These are phyloP conservation scores for Acronicta alni DNA, from an alignment of 2,888 invertebrate species.

Conservation along the genomic window DNA sequence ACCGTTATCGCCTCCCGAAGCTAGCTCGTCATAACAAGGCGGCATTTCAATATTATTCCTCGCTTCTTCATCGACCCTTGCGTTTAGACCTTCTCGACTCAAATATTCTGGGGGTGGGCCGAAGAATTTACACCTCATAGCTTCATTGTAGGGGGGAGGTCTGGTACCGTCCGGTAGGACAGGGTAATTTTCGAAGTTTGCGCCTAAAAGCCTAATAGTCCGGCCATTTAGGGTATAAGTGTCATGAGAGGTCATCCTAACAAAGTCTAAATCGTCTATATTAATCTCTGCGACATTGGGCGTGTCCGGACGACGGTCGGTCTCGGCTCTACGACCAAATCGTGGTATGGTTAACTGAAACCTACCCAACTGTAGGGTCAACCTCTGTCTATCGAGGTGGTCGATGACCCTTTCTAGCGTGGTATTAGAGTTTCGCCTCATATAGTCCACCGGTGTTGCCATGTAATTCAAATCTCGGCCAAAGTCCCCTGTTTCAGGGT, in stretches of 20 bases:
- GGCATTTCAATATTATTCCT: conserved; percentile 80
- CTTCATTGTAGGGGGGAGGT: conserved; percentile 83
- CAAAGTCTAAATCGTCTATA: conserved; percentile 77
- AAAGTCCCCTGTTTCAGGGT: conserved; percentile 63
- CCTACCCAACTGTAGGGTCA: conserved; percentile 79
- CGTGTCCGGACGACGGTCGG: conserved; percentile 74
- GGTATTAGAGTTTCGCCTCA: conserved; percentile 66
- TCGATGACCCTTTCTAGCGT: conserved; percentile 71
- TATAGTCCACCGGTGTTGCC: conserved; percentile 72
- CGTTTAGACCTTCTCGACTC: conserved; percentile 71
- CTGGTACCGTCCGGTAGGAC: conserved; percentile 59
- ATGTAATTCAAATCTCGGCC: conserved; percentile 73
- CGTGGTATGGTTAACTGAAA: conserved; percentile 79
- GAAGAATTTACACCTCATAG: conserved; percentile 77
- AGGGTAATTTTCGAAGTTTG: conserved; percentile 78
- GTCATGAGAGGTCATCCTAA: conserved; percentile 73
- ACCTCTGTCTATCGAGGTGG: conserved; percentile 64
- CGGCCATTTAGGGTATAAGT: conserved; percentile 84
- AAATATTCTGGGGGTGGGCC: conserved; percentile 85
- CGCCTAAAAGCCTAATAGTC: conserved; percentile 81
- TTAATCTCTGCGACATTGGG: conserved; percentile 80
- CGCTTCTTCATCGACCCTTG: conserved; percentile 71
- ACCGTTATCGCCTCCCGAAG: conserved; percentile 21
- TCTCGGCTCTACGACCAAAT: conserved; percentile 65
- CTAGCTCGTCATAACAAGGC: conserved; percentile 79